Conservation (phyloP, 2,797 vertebrate species). For the Notamacropus eugenii region DNA sequence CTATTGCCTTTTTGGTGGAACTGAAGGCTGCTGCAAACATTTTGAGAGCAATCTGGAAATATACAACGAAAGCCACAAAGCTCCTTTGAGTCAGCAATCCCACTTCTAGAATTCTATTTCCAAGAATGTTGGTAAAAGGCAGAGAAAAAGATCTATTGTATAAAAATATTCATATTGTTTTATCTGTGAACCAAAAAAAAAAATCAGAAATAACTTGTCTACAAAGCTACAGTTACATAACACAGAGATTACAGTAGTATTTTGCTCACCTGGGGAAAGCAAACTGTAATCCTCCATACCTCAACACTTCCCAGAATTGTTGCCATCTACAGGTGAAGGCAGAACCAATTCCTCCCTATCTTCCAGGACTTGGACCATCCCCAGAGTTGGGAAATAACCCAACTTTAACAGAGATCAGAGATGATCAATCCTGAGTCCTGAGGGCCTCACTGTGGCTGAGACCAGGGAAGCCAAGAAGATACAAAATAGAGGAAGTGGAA, state of each 20-base stretch:
- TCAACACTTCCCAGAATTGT: neutral
- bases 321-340: neutral
- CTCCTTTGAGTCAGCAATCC: neutral
- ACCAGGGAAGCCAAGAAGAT: slow-evolving; percentile 34
- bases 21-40: neutral
- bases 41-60: neutral
- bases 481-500: slow-evolving; percentile 56
- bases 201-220: neutral
- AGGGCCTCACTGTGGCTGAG: neutral
- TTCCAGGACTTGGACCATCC: neutral
- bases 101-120: neutral
- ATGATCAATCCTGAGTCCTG: slow-evolving; percentile 11
- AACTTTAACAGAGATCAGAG: slow-evolving; percentile 8
- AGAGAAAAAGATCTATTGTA: neutral
- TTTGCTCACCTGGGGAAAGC: neutral
- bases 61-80: neutral
- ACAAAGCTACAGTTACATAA: neutral
- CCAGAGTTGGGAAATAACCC: neutral
- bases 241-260: neutral
- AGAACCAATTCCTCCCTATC: neutral
- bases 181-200: neutral
- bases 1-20: neutral
- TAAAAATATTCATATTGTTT: neutral
- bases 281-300: neutral
- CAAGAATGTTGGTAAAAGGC: neutral